Evolutionary conservation across 2,797 vertebrate genomes (phyloP), one percentile per base, ranked within the genome.

Genomic region (Lithobates sylvaticus): DNA sequence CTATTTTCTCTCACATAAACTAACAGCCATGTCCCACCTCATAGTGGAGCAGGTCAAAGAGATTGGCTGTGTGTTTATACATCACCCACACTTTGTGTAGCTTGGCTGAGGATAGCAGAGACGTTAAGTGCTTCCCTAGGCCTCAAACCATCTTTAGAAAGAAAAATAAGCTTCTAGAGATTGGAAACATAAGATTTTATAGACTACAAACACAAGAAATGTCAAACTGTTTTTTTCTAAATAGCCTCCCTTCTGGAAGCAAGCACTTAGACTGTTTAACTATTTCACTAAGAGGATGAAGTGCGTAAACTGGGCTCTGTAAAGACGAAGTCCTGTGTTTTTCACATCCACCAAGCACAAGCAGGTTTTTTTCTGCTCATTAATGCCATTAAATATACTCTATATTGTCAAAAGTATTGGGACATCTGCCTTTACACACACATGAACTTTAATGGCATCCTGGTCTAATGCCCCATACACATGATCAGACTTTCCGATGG

Each of bases 1-100:
- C 97, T 97, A 97, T 99, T 99, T 98, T 98, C 97, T 95, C 96
- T 96, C 97, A 94, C 96, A 96, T 99, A 99, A 99, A 99, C 97
- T 97, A 99, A 99, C 97, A 99, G 97, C 96, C 97, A 97, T 97
- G 96, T 96, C 97, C 97, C 96, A 96, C 96, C 96, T 95, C 96
- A 93, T 94, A 94, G 94, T 97, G 96, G 96, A 97, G 97, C 95
- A 96, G 96, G 95, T 96, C 96, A 96, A 95, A 97, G 97, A 98
- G 96, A 97, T 96, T 95, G 95, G 89, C 96, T 96, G 96, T 97
- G 94, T 98, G 97, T 98, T 97, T 97, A 97, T 97, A 98, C 97
- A 98, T 97, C 96, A 97, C 93, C 93, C 92, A 96, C 96, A 97
- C 96, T 96, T 96, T 98, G 96, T 97, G 94, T 95, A 96, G 95